Evolutionary conservation across 2,113 vertebrate species (phyloP).

Genomic region (Cyphomyrus discorhynchus): DNA sequence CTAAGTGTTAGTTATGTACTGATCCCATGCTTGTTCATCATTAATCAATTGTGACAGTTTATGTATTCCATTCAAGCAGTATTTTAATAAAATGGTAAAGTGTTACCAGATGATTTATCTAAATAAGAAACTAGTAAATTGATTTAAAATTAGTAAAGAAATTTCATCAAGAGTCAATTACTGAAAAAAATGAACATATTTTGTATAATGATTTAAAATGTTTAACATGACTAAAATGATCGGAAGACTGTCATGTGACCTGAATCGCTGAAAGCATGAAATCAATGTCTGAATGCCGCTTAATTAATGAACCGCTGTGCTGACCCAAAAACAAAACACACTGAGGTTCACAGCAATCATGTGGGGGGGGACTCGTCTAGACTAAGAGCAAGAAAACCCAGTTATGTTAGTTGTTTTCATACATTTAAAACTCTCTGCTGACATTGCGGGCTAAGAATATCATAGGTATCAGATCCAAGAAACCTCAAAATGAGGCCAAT

Average conservation of each 20-base stretch:
- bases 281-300: background rate
- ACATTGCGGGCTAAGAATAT: background rate
- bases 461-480: background rate
- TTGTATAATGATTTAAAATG: background rate
- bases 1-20: too few species aligned
- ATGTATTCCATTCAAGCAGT: too few species aligned
- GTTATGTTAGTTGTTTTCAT: background rate
- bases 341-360: background rate
- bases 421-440: background rate
- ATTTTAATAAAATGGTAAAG: too few species aligned
- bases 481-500: background rate
- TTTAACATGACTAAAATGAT: background rate
- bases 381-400: background rate
- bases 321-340: background rate
- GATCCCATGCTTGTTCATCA: too few species aligned
- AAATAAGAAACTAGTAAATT: background rate
- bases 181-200: background rate
- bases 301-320: background rate
- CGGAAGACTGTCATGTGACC: background rate
- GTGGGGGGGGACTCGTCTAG: background rate
- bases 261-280: background rate
- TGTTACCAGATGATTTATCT: background rate
- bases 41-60: too few species aligned
- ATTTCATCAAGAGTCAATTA: background rate
- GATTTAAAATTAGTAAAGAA: background rate